Evolutionary conservation across 2,888 invertebrate genomes (phyloP), one percentile per base, ranked within the genome.

Genomic region (Cephus sareptanus): DNA sequence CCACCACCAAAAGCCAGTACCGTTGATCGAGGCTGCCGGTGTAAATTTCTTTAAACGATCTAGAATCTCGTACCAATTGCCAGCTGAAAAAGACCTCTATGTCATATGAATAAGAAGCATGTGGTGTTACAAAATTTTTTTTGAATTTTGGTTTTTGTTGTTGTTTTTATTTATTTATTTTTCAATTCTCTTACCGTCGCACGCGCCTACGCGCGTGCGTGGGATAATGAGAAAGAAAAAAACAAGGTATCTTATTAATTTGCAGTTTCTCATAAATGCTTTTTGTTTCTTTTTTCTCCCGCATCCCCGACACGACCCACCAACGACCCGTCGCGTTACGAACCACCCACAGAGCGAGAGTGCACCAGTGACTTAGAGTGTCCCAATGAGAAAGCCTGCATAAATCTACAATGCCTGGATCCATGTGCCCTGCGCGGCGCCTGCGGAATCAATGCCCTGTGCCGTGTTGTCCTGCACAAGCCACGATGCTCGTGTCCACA

Each of bases 341-440:
- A 76, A 34, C 83, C 83, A 83, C 93, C 93, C 84, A 92, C 93
- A 95, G 96, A 95, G 93, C 95, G 95, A 93, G 96, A 97, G 95
- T 97, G 97, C 94, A 95, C 95, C 93, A 95, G 95, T 93, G 97
- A 98, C 94, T 94, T 95, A 93, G 97, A 97, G 94, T 98, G 98
- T 93, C 95, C 97, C 86, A 95, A 95, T 93, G 97, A 97, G 93
- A 96, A 97, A 94, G 96, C 97, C 92, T 98, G 98, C 94, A 94
- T 97, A 93, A 96, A 96, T 93, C 95, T 96, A 92, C 96, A 96
- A 93, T 98, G 98, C 93, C 94, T 96, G 92, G 97, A 98, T 93
- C 98, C 97, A 84, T 98, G 98, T 93, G 95, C 95, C 90, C 94
- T 97, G 90, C 95, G 97, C 88, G 97, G 96, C 88, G 96, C 96